Evolutionary conservation across 2,113 vertebrate genomes (phyloP).

Genomic region (Psophia crepitans): DNA sequence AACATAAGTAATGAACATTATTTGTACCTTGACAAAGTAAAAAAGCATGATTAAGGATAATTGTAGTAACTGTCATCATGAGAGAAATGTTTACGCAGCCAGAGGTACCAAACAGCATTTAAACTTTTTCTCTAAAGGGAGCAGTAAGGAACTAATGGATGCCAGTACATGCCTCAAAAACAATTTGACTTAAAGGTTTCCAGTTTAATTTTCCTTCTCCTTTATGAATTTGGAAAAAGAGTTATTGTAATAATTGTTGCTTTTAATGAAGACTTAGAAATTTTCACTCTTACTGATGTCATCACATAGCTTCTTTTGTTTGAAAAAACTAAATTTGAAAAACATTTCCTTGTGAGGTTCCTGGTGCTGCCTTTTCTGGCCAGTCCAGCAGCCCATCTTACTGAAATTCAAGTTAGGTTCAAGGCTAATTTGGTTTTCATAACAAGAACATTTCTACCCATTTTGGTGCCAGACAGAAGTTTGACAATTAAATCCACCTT

Average conservation of each 20-base stretch:
- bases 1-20: background rate
- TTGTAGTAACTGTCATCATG: background rate
- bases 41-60: slow-evolving; percentile 12
- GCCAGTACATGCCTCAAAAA: background rate
- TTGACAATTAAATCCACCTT: background rate
- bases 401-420: background rate
- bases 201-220: background rate
- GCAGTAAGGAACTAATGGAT: background rate
- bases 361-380: background rate
- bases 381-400: background rate
- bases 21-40: background rate
- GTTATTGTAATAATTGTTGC: background rate
- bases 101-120: background rate
- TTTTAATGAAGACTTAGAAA: background rate
- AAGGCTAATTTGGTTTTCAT: background rate
- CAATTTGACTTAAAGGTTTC: background rate
- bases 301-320: background rate
- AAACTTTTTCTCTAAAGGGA: background rate
- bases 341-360: background rate
- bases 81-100: background rate
- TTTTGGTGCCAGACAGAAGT: background rate
- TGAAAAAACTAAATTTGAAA: background rate
- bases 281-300: background rate
- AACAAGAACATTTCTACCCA: background rate
- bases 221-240: background rate